Conservation (phyloP, 2,113 vertebrate species). For the Anthoscopus minutus region DNA sequence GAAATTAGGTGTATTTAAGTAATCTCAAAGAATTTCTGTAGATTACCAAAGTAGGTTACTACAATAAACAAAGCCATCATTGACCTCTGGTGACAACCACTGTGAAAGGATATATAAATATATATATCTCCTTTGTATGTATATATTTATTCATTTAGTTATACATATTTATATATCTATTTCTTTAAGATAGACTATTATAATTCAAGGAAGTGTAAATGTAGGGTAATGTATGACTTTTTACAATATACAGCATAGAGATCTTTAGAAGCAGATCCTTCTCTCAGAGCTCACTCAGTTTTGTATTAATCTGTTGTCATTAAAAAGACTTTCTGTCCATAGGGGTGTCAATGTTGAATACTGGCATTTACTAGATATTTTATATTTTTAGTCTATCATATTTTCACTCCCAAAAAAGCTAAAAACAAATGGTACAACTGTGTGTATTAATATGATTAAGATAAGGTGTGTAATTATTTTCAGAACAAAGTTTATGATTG, state of each 20-base stretch:
- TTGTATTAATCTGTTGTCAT: neutral
- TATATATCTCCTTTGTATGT: too few relatives aligned
- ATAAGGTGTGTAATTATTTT: neutral
- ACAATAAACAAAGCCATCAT: neutral
- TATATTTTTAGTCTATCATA: neutral
- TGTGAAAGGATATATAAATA: neutral
- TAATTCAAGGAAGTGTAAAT: neutral
- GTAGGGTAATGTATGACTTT: neutral
- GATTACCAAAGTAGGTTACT: neutral
- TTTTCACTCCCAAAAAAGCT: neutral
- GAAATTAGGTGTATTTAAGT: neutral
- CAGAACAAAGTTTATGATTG: neutral
- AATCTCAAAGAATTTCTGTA: neutral
- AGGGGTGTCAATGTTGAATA: neutral
- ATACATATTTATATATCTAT: neutral
- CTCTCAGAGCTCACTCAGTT: neutral
- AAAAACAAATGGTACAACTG: neutral
- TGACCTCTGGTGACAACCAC: neutral
- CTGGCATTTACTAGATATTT: neutral
- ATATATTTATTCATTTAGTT: too few relatives aligned
- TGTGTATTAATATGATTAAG: neutral
- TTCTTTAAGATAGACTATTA: neutral
- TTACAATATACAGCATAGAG: neutral
- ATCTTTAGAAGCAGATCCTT: neutral
- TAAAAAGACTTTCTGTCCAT: neutral